Base-by-base conservation (phyloP, 2,797 vertebrate species). In the Chelmon rostratus region DNA sequence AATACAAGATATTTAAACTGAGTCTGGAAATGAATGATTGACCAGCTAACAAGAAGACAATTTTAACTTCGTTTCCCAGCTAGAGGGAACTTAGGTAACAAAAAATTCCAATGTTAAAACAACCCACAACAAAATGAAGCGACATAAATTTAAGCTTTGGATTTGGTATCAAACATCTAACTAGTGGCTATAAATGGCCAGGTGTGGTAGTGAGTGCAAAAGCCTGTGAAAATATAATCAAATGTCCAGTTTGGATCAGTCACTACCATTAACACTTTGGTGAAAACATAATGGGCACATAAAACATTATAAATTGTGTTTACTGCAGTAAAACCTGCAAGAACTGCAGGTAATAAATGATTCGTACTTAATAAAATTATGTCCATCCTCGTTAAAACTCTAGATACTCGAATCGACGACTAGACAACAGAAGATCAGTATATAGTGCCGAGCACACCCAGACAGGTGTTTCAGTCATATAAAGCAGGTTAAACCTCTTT, bases 401-500 rank as follows among this genome's bases (percentile, higher is more conserved):
- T 40, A 40, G 23, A 52, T 44, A 28, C 6, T 23, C 8, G 4
- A 35, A 8, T 6, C 16, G 44, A n/a, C 56, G 37, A 16, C 28
- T 31, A 28, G 4, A 31, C 28, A 18, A 40, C 8, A 61, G n/a
- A 23, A 19, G 15, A 59, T 12, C 23, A 13, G 15, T 61, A 58
- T 63, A 16, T 63, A 19, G 3, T n/a, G 5, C 10, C 0, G 2
- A 47, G 11, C 38, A 68, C 33, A 46, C 42, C n/a, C 8, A 28
- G 0, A 42, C 37, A 49, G 3, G 21, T 53, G 19, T 50, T 44
- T 38, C 11, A 49, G 50, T 58, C 12, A n/a, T 37, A 25, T 31
- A 21, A 0, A 16, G 25, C 44, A 33, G 25, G 52, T 79, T 71
- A 53, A 65, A 73, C 23, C 16, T 49, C 46, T 73, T 81, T 65